Evolutionary conservation across 1,140 invertebrate species (phyloP).

Genomic region (Drosophila eugracilis): DNA sequence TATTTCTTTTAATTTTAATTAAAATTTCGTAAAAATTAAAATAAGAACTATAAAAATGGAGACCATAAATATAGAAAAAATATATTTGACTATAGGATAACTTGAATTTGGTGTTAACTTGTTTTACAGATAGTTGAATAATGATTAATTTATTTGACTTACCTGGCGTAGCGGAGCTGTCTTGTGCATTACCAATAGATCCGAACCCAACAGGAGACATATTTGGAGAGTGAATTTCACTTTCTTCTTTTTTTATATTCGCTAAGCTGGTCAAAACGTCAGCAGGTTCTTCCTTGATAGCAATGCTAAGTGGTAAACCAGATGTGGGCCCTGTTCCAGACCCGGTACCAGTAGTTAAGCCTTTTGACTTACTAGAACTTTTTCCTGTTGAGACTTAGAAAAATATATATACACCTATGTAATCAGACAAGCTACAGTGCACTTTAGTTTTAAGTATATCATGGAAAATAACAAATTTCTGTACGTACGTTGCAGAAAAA

Average conservation of each 20-base stretch:
- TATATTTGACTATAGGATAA: too few relatives aligned
- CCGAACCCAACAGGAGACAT: conserved; percentile 77
- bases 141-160: conserved; percentile 1
- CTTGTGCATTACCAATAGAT: conserved; percentile 49
- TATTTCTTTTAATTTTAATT: too few relatives aligned
- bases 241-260: conserved; percentile 77
- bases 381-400: too few relatives aligned
- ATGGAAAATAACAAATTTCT: too few relatives aligned
- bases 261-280: conserved; percentile 59
- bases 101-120: too few relatives aligned
- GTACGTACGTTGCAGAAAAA: too few relatives aligned
- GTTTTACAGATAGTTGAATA: not conserved
- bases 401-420: too few relatives aligned
- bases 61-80: too few relatives aligned
- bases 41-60: too few relatives aligned
- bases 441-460: too few relatives aligned
- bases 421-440: too few relatives aligned
- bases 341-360: conserved; percentile 1
- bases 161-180: conserved; percentile 48
- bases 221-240: conserved; percentile 65
- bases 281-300: conserved; percentile 65
- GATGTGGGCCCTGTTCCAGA: conserved; percentile 6
- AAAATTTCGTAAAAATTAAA: too few relatives aligned
- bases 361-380: conserved; percentile 25
- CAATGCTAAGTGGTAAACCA: not conserved